A percentile compares a stretch with the other conserved stretches of the same genome.
phyloP scores from a whole-genome alignment of 2,888 invertebrate genomes.

The Timandra comae region DNA sequence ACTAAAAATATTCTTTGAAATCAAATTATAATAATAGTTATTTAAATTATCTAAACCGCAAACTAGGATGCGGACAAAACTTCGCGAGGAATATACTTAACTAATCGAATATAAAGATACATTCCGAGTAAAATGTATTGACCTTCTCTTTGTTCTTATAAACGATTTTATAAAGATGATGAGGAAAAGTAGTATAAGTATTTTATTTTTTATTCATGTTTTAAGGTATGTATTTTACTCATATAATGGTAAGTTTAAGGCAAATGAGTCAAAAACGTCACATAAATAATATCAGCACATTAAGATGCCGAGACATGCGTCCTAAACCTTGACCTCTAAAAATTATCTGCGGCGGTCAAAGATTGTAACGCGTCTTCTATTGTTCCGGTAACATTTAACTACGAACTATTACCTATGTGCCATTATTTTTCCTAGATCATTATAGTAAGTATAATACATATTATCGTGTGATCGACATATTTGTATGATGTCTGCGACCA shows the following conservation, averaged over 20 bases:
- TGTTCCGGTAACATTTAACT: conserved; percentile 6
- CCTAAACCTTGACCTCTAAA: conserved; percentile 43
- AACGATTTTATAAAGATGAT: conserved; percentile 15
- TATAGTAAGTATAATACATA: too few species aligned
- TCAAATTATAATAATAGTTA: too few species aligned
- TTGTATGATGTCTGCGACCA: too few species aligned
- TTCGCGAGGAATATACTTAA: conserved; percentile 18
- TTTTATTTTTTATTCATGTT: background rate
- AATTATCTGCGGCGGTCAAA: conserved; percentile 23
- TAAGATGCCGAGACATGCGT: conserved; percentile 25
- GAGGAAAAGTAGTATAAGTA: conserved; percentile 25
- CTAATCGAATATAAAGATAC: conserved; percentile 4
- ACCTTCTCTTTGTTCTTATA: conserved; percentile 37
- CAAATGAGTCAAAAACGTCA: conserved; percentile 14
- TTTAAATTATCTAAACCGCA: too few species aligned
- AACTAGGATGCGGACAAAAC: conserved; percentile 14
- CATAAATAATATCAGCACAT: conserved; percentile 17
- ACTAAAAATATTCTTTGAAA: too few species aligned
- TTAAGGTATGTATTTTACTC: conserved; percentile 2
- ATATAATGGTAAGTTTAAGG: conserved; percentile 12
- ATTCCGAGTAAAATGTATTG: conserved; percentile 14
- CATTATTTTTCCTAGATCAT: conserved; percentile 16
- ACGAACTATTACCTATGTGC: conserved; percentile 6
- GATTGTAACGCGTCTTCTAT: conserved; percentile 13
- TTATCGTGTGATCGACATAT: conserved; percentile 21